Conservation (phyloP, 2,113 vertebrate genomes). For the Xiphophorus maculatus region DNA sequence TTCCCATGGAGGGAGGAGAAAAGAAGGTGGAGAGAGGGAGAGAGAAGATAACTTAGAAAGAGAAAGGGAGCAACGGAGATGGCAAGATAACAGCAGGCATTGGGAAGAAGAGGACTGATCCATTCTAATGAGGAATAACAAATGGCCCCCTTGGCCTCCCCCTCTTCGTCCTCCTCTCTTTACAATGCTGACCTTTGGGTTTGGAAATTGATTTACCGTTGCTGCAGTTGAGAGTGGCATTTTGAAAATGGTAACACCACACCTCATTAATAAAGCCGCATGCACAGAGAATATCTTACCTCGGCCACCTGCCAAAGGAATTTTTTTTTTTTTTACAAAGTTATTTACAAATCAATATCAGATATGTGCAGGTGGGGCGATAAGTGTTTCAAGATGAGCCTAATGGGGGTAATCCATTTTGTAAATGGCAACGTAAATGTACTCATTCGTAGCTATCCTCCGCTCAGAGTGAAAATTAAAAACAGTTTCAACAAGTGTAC, state of each 20-base stretch:
- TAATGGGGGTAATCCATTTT: slow-evolving; percentile 19
- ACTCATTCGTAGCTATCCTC: not conserved
- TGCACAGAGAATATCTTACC: slow-evolving; percentile 68
- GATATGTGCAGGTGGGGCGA: slow-evolving; percentile 41
- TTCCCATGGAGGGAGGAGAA: slow-evolving; percentile 56
- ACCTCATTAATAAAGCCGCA: slow-evolving; percentile 80
- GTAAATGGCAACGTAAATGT: slow-evolving; percentile 9
- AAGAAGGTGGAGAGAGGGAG: slow-evolving; percentile 34
- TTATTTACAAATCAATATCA: slow-evolving; percentile 68
- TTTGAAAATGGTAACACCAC: slow-evolving; percentile 81
- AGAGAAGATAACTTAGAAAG: slow-evolving; percentile 26
- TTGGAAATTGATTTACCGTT: slow-evolving; percentile 84
- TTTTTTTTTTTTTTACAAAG: slow-evolving; percentile 40
- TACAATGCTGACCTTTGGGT: slow-evolving; percentile 81
- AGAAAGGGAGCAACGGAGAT: slow-evolving; percentile 36
- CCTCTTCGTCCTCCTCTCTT: slow-evolving; percentile 58
- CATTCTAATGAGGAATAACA: slow-evolving; percentile 81
- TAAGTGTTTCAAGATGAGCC: slow-evolving; percentile 32
- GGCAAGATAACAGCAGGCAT: slow-evolving; percentile 45
- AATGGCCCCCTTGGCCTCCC: slow-evolving; percentile 64
- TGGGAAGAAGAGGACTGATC: slow-evolving; percentile 52
- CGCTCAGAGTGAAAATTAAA: not conserved
- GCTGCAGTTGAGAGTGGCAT: slow-evolving; percentile 80
- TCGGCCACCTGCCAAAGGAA: slow-evolving; percentile 52
- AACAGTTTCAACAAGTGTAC: not conserved